phyloP scores from a whole-genome alignment of 1,140 invertebrate genomes.

The Drosophila oshimai region DNA sequence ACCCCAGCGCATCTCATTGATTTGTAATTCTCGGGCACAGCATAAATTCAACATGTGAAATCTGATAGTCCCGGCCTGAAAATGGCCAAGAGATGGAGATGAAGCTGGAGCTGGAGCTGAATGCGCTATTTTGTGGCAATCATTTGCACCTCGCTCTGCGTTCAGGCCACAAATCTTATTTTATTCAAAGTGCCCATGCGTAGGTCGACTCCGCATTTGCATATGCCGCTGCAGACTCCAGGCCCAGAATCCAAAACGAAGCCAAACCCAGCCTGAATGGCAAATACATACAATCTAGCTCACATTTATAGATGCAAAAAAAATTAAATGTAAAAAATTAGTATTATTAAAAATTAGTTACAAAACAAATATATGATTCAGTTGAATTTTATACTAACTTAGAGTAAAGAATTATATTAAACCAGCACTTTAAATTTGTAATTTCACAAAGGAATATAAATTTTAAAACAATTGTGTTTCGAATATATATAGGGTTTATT shows the following conservation, averaged over 20 bases:
- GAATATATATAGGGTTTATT: too few relatives aligned
- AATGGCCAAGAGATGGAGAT: constrained; percentile 16
- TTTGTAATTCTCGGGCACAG: constrained; percentile 72
- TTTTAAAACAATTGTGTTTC: too few relatives aligned
- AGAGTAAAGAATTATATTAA: too few relatives aligned
- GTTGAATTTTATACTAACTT: too few relatives aligned
- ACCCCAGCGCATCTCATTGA: constrained; percentile 67
- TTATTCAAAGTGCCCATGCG: constrained; percentile 69
- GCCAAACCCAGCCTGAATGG: constrained; percentile 30
- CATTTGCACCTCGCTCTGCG: constrained; percentile 67
- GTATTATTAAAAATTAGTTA: too few relatives aligned
- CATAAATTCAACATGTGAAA: constrained; percentile 79
- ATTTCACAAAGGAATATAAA: too few relatives aligned
- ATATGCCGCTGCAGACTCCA: constrained; percentile 48
- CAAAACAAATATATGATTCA: too few relatives aligned
- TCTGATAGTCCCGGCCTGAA: constrained; percentile 57
- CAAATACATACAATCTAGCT: too few relatives aligned
- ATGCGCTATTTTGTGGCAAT: constrained; percentile 47
- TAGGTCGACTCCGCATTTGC: constrained; percentile 69
- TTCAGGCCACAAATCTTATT: constrained; percentile 70
- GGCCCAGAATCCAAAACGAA: constrained; percentile 1
- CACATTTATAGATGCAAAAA: too few relatives aligned
- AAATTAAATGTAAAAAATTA: too few relatives aligned
- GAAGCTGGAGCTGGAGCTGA: neutral
- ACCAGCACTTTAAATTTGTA: too few relatives aligned